These are phyloP conservation scores for Diceros bicornis DNA, from an alignment of 2,797 vertebrate species.

Conservation along the genomic window DNA sequence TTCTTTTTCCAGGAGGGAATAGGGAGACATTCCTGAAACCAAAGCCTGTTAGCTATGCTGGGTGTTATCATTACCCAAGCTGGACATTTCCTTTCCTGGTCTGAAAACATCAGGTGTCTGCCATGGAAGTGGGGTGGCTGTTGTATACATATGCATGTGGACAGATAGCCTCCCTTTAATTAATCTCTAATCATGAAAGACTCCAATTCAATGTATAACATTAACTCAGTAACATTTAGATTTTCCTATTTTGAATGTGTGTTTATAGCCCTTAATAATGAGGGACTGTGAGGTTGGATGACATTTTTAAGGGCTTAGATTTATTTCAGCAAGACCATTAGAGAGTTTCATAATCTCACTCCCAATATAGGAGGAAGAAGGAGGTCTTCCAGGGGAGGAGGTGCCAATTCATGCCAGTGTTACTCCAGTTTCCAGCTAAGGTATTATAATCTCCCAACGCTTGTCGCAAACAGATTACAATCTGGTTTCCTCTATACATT, in stretches of 20 bases:
- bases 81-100: neutral
- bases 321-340: constrained; percentile 84
- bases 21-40: neutral
- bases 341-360: constrained; percentile 83
- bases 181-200: constrained; percentile 85
- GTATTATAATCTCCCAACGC: constrained; percentile 67
- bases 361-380: constrained; percentile 76
- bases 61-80: neutral
- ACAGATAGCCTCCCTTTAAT: constrained; percentile 86
- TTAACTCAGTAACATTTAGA: constrained; percentile 86
- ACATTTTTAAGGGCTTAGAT: constrained; percentile 87
- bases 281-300: constrained; percentile 79
- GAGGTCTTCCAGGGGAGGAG: constrained; percentile 51
- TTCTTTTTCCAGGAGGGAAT: neutral
- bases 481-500: constrained; percentile 60
- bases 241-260: constrained; percentile 87
- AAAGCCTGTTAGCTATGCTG: neutral
- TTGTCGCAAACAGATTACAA: constrained; percentile 55
- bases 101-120: constrained; percentile 36
- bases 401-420: constrained; percentile 45
- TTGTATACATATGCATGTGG: constrained; percentile 80
- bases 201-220: constrained; percentile 86
- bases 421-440: constrained; percentile 71
- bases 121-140: neutral
- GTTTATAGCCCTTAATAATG: constrained; percentile 88